Percentiles rank a stretch among this genome's conserved stretches.
Evolutionary conservation across 2,113 vertebrate genomes (phyloP).

Genomic region (Dendrocopos noguchii): DNA sequence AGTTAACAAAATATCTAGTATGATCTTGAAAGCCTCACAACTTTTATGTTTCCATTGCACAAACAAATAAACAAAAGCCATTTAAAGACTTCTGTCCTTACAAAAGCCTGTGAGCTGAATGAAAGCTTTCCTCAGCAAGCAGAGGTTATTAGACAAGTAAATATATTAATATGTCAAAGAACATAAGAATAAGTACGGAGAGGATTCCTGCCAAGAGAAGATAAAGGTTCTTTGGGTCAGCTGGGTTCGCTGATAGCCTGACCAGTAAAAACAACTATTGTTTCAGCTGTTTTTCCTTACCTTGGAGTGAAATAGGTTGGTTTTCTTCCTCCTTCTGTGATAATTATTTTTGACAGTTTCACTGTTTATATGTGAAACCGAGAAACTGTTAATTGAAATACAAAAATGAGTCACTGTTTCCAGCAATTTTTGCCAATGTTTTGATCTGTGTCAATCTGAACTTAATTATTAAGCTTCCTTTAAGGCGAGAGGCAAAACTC

Average conservation of each 20-base stretch:
- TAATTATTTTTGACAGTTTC: constrained; percentile 81
- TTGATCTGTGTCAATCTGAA: constrained; percentile 78
- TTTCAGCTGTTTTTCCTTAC: constrained; percentile 62
- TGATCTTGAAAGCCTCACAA: background rate
- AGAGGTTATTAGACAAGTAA: constrained; percentile 2
- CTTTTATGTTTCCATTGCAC: background rate
- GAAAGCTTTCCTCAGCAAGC: background rate
- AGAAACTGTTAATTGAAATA: constrained; percentile 82
- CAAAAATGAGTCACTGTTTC: constrained; percentile 80
- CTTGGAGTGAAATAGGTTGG: constrained; percentile 51
- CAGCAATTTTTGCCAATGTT: constrained; percentile 76
- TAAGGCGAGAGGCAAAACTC: constrained; percentile 56
- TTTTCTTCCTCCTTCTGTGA: constrained; percentile 55
- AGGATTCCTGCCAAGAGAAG: background rate
- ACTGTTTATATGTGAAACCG: constrained; percentile 77
- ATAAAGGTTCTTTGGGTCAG: background rate
- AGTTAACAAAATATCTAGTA: background rate
- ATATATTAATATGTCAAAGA: background rate
- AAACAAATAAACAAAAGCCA: background rate
- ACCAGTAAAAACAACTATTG: constrained; percentile 47
- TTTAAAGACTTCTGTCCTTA: background rate
- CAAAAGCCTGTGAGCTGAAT: background rate
- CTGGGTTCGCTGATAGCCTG: background rate
- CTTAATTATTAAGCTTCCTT: constrained; percentile 75
- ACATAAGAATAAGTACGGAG: background rate